Evolutionary conservation across 1,140 invertebrate species (phyloP).

Genomic region (Samia ricini): DNA sequence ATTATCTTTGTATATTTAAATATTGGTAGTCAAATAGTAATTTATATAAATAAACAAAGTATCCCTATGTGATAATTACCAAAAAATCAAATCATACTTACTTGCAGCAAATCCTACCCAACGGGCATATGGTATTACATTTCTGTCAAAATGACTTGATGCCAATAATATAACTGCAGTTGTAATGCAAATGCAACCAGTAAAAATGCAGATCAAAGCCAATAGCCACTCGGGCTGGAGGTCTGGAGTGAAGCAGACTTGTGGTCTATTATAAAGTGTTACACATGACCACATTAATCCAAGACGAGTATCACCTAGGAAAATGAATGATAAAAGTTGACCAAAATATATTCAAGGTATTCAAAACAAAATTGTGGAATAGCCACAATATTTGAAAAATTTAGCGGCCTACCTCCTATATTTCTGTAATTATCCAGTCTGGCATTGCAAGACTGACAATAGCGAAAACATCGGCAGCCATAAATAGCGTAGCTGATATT

Average conservation of each 20-base stretch:
- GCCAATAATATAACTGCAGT: conserved; percentile 92
- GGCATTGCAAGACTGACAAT: conserved; percentile 95
- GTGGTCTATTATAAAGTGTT: conserved; percentile 92
- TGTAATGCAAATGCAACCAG: conserved; percentile 95
- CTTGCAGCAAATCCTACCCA: conserved; percentile 98
- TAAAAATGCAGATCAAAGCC: conserved; percentile 93
- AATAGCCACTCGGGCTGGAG: conserved; percentile 94
- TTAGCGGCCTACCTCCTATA: conserved; percentile 87
- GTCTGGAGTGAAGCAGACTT: conserved; percentile 92
- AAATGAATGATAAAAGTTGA: no score
- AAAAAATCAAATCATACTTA: conserved; percentile 73
- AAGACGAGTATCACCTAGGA: conserved; percentile 89
- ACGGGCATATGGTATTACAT: conserved; percentile 93
- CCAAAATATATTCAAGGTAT: no score
- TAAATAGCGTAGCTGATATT: conserved; percentile 94
- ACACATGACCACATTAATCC: conserved; percentile 97
- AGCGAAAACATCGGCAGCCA: conserved; percentile 95
- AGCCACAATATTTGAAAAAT: neutral
- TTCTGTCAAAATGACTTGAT: conserved; percentile 93
- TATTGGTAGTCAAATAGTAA: no score
- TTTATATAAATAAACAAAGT: no score
- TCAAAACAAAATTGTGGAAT: no score
- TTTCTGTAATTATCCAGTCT: conserved; percentile 97
- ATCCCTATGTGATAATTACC: conserved; percentile 12
- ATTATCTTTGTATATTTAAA: neutral